Percentiles rank a stretch among this genome's conserved stretches.
Evolutionary conservation across 1,140 invertebrate genomes (phyloP).

Genomic region (Saccostrea echinata): DNA sequence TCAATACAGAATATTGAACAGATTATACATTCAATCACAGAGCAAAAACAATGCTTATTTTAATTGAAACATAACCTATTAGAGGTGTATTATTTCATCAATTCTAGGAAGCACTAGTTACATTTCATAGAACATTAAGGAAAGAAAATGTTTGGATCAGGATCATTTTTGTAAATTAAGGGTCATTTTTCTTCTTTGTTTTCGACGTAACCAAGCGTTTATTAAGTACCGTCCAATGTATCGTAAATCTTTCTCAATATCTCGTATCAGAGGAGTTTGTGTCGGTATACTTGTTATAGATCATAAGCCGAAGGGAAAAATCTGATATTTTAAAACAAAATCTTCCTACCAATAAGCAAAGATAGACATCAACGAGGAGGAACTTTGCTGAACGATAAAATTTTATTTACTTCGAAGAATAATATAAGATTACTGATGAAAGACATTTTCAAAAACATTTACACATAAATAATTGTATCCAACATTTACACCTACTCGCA

Average conservation of each 20-base stretch:
- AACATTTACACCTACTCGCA: not conserved
- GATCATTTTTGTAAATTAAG: not conserved
- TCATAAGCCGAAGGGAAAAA: not conserved
- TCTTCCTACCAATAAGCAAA: no score
- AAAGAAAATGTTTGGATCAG: not conserved
- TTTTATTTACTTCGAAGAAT: no score
- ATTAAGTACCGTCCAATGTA: not conserved
- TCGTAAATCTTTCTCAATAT: not conserved
- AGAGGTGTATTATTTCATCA: conserved; percentile 1
- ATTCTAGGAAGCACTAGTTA: not conserved
- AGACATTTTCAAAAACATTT: not conserved
- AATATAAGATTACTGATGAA: no score
- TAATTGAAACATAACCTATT: not conserved
- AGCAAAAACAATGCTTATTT: conserved; percentile 1
- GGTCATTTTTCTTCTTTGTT: conserved; percentile 10
- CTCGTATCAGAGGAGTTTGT: not conserved
- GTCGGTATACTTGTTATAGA: not conserved
- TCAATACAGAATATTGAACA: conserved; percentile 5
- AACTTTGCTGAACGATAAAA: no score
- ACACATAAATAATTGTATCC: not conserved
- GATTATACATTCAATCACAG: not conserved
- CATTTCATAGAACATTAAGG: conserved; percentile 1
- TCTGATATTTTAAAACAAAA: not conserved
- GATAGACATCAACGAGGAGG: no score
- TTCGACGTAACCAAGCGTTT: not conserved